Percentiles rank a stretch among this genome's conserved stretches.
These are phyloP conservation scores for Drosophila punjabiensis DNA, from an alignment of 1,140 invertebrate genomes.

Conservation along the genomic window DNA sequence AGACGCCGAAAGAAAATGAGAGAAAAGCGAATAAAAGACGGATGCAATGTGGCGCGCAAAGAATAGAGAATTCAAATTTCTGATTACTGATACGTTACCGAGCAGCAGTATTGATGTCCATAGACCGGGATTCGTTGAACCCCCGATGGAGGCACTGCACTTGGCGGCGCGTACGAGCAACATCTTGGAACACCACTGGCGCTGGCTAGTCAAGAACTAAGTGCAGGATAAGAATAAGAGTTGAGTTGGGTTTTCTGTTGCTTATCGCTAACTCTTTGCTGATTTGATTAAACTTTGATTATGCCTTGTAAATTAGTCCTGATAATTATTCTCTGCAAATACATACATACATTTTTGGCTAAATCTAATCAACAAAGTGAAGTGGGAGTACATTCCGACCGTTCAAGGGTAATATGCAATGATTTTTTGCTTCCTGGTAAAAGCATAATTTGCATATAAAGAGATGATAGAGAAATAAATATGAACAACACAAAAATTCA, in stretches of 20 bases:
- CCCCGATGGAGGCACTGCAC: background rate
- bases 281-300: constrained; percentile 36
- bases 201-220: constrained; percentile 18
- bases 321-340: background rate
- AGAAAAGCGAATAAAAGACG: constrained; percentile 10
- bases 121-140: background rate
- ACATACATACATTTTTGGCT: background rate
- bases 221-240: background rate
- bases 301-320: constrained; percentile 8
- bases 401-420: background rate
- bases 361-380: constrained; percentile 3
- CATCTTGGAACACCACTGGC: constrained; percentile 18
- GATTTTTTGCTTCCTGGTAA: no score
- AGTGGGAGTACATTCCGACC: background rate
- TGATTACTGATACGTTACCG: constrained; percentile 19
- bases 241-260: background rate
- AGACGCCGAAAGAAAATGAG: constrained; percentile 9
- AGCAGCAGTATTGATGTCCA: constrained; percentile 20
- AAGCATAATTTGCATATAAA: no score
- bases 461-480: no score
- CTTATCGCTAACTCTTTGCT: constrained; percentile 28
- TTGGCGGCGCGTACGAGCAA: background rate
- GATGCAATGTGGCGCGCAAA: constrained; percentile 13
- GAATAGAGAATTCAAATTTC: constrained; percentile 14
- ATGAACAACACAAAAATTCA: no score